These are phyloP conservation scores for Hylia prasina DNA, from an alignment of 2,113 vertebrate genomes.

Conservation along the genomic window DNA sequence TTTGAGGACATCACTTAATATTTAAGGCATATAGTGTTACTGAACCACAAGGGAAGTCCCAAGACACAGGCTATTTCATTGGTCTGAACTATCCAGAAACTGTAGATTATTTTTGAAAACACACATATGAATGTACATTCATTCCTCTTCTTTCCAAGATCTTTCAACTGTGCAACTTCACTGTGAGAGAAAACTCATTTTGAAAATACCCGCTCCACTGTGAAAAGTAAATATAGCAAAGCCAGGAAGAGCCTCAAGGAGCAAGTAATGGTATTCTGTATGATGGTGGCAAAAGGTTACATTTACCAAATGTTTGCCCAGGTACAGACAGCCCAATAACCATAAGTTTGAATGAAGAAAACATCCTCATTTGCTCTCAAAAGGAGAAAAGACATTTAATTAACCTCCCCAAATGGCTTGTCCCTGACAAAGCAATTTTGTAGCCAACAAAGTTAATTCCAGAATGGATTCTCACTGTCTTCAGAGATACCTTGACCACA, in stretches of 20 bases:
- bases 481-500: neutral
- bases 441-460: slow-evolving; percentile 42
- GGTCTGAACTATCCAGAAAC: neutral
- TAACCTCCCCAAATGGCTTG: slow-evolving; percentile 38
- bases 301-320: neutral
- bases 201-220: neutral
- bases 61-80: neutral
- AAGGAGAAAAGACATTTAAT: slow-evolving; percentile 32
- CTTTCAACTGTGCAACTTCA: neutral
- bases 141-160: neutral
- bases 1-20: neutral
- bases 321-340: neutral
- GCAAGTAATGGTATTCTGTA: neutral
- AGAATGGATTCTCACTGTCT: slow-evolving; percentile 21
- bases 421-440: slow-evolving; percentile 41
- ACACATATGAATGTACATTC: neutral
- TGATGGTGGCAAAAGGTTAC: neutral
- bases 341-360: neutral
- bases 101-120: neutral
- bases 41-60: neutral
- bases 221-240: neutral
- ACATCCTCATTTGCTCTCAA: neutral
- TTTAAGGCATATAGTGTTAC: neutral
- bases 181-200: neutral
- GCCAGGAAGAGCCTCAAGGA: neutral